Base-by-base conservation (phyloP, 2,888 invertebrate genomes). In the Julus scanicus region DNA sequence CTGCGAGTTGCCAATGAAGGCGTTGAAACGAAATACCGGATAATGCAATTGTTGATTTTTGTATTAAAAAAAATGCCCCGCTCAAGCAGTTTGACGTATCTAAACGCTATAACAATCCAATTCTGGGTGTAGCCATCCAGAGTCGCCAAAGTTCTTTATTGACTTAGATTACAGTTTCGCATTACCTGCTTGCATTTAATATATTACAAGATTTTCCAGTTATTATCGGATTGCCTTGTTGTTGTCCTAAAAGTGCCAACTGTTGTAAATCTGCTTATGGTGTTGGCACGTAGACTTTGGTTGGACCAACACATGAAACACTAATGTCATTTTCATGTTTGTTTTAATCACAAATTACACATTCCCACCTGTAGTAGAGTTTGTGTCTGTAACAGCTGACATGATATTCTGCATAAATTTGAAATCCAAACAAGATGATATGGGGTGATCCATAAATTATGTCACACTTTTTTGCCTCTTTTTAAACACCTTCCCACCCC, bases 71-170 rank as follows among this genome's bases (percentile, higher is more conserved):
- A 29, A n/a, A 71, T 29, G 71, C n/a, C 9, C 29, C 71, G 29
- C 71, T 9, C n/a, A 57, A 57, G 57, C 57, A 3, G 57, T 53
- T 53, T 53, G 3, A 17, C 53, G 63, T n/a, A 63, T 8, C 20
- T n/a, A 29, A 29, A 49, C 9, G 6, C 63, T n/a, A n/a, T 20
- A 63, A n/a, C 63, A 63, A 63, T 6, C 71, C 29, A 20, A 29
- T 29, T 29, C 29, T 71, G 29, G 71, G 71, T 71, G 71, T 71
- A 29, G 71, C 29, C 71, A 29, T 71, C 71, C 29, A 71, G 29
- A 71, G 71, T 29, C 29, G 71, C 29, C 71, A 71, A 71, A 71
- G 71, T 29, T 71, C 71, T 71, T 71, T 71, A 71, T 71, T 71
- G 29, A 71, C 71, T 71, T n/a, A 29, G 71, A 71, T 71, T 71